Conservation (phyloP, 1,140 invertebrate species). For the Drosophila saltans region DNA sequence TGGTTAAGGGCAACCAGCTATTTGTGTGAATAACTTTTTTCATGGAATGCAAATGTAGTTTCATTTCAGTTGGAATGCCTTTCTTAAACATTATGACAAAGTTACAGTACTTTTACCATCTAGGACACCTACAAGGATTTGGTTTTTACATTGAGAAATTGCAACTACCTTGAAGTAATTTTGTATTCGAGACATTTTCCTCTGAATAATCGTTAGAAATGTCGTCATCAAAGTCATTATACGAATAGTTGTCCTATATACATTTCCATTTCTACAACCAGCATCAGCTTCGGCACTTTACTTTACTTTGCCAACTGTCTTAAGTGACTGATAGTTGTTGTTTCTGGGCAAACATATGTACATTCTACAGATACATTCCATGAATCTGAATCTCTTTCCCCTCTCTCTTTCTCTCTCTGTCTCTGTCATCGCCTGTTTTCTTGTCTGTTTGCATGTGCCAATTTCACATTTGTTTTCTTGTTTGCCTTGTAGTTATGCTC, state of each 20-base stretch:
- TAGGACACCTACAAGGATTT: conserved; percentile 23
- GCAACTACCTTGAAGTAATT: conserved; percentile 4
- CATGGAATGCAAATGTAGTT: conserved; percentile 26
- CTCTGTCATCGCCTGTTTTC: conserved; percentile 40
- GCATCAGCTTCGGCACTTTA: conserved; percentile 23
- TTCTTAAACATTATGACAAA: conserved; percentile 47
- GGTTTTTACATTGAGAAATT: conserved; percentile 24
- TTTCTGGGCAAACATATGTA: conserved; percentile 53
- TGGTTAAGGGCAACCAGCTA: too few species aligned
- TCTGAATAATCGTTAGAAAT: background rate
- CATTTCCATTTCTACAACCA: conserved; percentile 31
- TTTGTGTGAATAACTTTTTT: conserved; percentile 1
- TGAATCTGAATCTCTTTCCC: conserved; percentile 51
- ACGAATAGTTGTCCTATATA: conserved; percentile 10
- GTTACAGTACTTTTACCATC: conserved; percentile 42
- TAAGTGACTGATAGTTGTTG: conserved; percentile 81
- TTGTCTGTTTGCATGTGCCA: conserved; percentile 56
- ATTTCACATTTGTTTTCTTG: conserved; percentile 66
- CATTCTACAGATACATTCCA: conserved; percentile 32
- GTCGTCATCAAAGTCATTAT: background rate
- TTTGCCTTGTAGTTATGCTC: conserved; percentile 71
- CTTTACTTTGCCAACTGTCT: conserved; percentile 70
- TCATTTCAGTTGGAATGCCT: conserved; percentile 36
- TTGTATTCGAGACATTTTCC: conserved; percentile 4
- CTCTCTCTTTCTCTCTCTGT: conserved; percentile 41